Base-by-base conservation (phyloP, 2,113 vertebrate species). In the Atractosteus spatula region DNA sequence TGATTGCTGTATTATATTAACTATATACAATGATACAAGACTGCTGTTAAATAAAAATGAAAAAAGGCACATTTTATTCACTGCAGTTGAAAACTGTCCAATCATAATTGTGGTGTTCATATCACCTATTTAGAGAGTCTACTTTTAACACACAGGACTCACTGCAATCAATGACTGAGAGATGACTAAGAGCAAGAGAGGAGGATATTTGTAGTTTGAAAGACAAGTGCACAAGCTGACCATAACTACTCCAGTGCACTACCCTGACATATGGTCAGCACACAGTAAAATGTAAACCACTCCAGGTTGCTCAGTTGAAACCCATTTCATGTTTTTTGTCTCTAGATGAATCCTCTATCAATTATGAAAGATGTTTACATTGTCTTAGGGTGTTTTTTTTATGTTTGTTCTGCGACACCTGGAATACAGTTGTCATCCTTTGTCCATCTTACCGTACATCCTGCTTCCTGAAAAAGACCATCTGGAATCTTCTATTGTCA, bases 391-490 rank as follows among this genome's bases (percentile, higher is more conserved):
- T 55, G 70, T 44, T 17, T 72, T 41, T 41, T 43, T 14, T 41
- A 14, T 65, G 44, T 65, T 55, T 72, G n/a, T 70, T 70, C 61
- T 17, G 70, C 62, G 85, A 84, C 86, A 88, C 86, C 86, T 88
- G 85, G 84, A 79, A 84, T 83, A 80, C 82, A 83, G 87, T 88
- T 88, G 86, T 86, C 86, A 87, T 85, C 83, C 84, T 81, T 78
- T 84, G 6, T 47, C n/a, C 45, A 11, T 67, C 14, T 44, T 62
- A 65, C 79, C 82, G 79, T 80, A 85, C 83, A 82, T 83, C 64
- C 70, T 69, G 83, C 82, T 82, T 85, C 85, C 81, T 85, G 83
- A 86, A 83, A 87, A 77, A 59, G 55, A 78, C 86, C 88, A 89
- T 89, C 86, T 88, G 88, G 73, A 83, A 80, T 85, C 72, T 62